Evolutionary conservation across 2,797 vertebrate genomes (phyloP).

Genomic region (Nyctibius grandis): DNA sequence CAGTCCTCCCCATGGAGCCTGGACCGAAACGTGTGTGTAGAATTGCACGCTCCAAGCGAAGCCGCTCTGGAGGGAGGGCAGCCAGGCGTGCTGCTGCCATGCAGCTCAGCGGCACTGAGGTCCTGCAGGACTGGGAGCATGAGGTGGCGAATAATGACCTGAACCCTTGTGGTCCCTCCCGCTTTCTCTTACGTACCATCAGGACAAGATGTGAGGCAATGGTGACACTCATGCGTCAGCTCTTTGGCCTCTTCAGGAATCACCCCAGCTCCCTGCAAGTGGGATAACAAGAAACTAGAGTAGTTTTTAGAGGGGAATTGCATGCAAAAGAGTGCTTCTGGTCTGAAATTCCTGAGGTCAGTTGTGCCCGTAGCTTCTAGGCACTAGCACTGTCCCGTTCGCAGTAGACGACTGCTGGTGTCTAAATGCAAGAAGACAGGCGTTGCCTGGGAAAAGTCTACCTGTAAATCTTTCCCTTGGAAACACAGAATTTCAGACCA

Average conservation of each 20-base stretch:
- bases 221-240: neutral
- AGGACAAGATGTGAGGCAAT: accelerated
- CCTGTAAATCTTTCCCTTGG: neutral
- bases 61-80: accelerated
- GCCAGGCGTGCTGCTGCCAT: accelerated
- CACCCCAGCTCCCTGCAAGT: neutral
- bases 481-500: neutral
- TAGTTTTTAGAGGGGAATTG: neutral
- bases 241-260: neutral
- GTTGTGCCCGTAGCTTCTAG: neutral
- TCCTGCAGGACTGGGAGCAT: neutral
- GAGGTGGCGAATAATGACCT: accelerated
- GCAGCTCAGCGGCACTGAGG: accelerated
- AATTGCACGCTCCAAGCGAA: neutral
- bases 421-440: accelerated
- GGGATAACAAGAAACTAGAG: neutral
- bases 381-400: accelerated
- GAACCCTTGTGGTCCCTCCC: neutral
- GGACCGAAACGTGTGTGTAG: accelerated
- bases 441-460: neutral
- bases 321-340: neutral
- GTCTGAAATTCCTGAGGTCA: neutral
- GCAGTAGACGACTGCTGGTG: accelerated
- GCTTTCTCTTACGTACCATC: accelerated
- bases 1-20: neutral